Evolutionary conservation across 2,113 vertebrate species (phyloP).

Genomic region (Ondatra zibethicus): DNA sequence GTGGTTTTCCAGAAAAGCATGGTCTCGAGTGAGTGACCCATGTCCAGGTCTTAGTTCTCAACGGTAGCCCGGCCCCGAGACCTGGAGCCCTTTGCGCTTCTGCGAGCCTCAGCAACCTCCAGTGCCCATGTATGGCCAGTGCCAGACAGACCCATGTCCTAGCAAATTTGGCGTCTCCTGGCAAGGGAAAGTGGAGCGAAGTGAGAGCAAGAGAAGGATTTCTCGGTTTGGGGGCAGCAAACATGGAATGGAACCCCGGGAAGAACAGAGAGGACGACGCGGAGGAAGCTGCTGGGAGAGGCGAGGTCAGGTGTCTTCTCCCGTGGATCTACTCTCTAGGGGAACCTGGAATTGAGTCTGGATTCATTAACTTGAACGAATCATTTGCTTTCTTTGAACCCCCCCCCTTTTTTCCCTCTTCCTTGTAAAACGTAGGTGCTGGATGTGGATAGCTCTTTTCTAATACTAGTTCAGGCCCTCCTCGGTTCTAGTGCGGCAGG

Average conservation of each 20-base stretch:
- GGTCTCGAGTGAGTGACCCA: slow-evolving; percentile 66
- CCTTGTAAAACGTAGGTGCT: neutral
- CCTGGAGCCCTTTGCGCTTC: neutral
- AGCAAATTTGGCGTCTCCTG: neutral
- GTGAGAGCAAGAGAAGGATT: no score
- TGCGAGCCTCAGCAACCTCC: slow-evolving; percentile 31
- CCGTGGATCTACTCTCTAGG: fast-evolving
- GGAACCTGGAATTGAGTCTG: neutral
- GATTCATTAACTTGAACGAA: neutral
- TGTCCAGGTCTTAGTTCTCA: slow-evolving; percentile 72
- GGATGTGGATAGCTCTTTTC: neutral
- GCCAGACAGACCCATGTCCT: neutral
- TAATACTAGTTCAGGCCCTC: neutral
- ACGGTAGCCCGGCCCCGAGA: neutral
- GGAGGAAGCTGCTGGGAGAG: neutral
- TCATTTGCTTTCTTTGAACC: neutral
- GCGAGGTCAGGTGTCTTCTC: neutral
- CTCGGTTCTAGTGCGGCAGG: no score
- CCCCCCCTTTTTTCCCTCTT: neutral
- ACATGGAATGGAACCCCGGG: no score
- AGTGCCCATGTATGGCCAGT: neutral
- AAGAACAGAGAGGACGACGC: fast-evolving
- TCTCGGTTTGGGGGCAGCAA: neutral
- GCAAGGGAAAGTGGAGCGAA: neutral
- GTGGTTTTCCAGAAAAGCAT: slow-evolving; percentile 33